Evolutionary conservation across 2,797 vertebrate species (phyloP).

Genomic region (Phataginus tetradactyla): DNA sequence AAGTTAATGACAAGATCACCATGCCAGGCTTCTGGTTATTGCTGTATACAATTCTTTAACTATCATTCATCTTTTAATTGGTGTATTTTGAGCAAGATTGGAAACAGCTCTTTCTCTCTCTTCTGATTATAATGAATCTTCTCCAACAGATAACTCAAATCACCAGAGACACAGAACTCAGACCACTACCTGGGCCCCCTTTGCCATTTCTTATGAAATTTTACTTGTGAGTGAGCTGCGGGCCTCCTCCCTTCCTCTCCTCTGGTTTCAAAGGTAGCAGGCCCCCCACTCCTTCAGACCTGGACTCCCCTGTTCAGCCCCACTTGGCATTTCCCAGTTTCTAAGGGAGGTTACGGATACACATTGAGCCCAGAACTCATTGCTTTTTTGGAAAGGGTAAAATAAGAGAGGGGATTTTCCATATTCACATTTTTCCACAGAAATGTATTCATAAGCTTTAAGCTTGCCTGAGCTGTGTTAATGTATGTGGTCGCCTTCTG

Average conservation of each 20-base stretch:
- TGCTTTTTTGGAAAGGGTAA: conserved; percentile 86
- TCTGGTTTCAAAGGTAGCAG: conserved; percentile 76
- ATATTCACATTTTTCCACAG: conserved; percentile 89
- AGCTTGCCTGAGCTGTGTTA: conserved; percentile 88
- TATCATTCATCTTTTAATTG: neutral
- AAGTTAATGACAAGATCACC: neutral
- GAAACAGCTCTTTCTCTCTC: neutral
- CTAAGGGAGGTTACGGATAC: conserved; percentile 83
- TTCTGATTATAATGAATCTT: neutral
- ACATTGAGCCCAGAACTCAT: conserved; percentile 83
- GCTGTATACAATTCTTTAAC: neutral
- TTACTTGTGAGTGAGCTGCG: conserved; percentile 63
- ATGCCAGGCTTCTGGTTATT: neutral
- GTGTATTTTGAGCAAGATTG: conserved; percentile 9
- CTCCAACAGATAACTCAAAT: neutral
- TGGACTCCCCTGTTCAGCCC: conserved; percentile 58
- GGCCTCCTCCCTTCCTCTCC: conserved; percentile 74
- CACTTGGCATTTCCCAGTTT: conserved; percentile 83
- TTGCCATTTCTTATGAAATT: conserved; percentile 76
- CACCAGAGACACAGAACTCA: neutral
- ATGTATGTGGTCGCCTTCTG: conserved; percentile 87
- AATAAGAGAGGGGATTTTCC: conserved; percentile 87
- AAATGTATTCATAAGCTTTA: conserved; percentile 89
- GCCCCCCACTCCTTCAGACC: conserved; percentile 13
- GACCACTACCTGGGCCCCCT: neutral